phyloP scores from a whole-genome alignment of 1,140 invertebrate genomes.

The Antheraea mylitta region DNA sequence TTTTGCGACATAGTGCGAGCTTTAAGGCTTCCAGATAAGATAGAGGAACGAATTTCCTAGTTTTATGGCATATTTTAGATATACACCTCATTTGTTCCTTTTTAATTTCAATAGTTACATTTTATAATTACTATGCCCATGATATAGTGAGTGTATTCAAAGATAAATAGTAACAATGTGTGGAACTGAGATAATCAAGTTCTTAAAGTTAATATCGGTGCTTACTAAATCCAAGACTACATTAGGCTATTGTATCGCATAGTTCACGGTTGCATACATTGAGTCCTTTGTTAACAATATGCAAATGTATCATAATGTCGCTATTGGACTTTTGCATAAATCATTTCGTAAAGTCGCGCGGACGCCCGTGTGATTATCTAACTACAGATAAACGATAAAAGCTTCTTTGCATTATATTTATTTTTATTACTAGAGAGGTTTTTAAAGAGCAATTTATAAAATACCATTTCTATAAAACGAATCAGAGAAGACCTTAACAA shows the following conservation, averaged over 20 bases:
- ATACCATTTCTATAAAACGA: too few relatives aligned
- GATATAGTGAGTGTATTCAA: neutral
- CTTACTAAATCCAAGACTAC: conserved; percentile 24
- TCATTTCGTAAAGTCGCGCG: conserved; percentile 28
- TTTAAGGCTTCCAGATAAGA: conserved; percentile 31
- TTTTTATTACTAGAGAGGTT: neutral
- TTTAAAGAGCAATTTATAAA: neutral
- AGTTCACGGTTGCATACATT: conserved; percentile 25
- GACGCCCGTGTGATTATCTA: conserved; percentile 38
- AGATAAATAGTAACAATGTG: too few relatives aligned
- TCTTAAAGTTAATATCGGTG: conserved; percentile 19
- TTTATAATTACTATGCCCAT: too few relatives aligned
- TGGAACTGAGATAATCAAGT: neutral
- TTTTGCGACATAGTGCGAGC: conserved; percentile 27
- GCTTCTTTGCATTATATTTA: conserved; percentile 19
- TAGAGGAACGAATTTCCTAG: conserved; percentile 24
- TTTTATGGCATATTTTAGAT: conserved; percentile 6
- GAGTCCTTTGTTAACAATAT: conserved; percentile 35
- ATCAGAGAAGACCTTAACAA: too few relatives aligned
- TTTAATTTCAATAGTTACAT: neutral
- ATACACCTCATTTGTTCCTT: neutral
- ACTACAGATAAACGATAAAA: conserved; percentile 35
- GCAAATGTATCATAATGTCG: conserved; percentile 43
- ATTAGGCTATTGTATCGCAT: conserved; percentile 28
- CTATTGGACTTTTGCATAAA: conserved; percentile 35